phyloP scores from a whole-genome alignment of 2,888 invertebrate species.

The Exephanes ischioxanthus region DNA sequence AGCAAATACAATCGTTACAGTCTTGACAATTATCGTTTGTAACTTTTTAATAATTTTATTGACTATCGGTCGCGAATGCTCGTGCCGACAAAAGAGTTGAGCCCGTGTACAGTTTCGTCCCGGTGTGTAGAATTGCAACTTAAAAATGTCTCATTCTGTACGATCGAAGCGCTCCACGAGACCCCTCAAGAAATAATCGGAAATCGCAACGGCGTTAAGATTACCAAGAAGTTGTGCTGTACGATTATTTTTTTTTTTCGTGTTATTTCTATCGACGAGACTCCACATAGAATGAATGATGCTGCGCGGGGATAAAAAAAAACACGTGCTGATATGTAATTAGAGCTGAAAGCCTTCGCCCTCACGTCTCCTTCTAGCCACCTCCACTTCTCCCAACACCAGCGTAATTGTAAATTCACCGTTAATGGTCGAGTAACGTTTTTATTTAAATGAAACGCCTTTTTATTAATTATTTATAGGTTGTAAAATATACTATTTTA shows the following conservation, averaged over 20 bases:
- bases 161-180: background rate
- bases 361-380: background rate
- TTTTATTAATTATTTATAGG: constrained; percentile 83
- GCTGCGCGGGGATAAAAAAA: constrained; percentile 6
- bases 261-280: background rate
- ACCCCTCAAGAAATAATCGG: constrained; percentile 7
- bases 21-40: background rate
- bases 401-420: constrained; percentile 23
- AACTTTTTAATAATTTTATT: background rate
- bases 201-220: background rate
- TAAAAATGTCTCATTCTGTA: background rate
- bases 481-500: constrained; percentile 83
- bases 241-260: constrained; percentile 8
- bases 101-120: background rate
- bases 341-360: constrained; percentile 39
- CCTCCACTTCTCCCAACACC: background rate
- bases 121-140: background rate
- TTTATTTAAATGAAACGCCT: constrained; percentile 64
- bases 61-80: background rate
- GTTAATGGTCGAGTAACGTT: constrained; percentile 42
- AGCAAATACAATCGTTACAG: constrained; percentile 41
- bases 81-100: background rate
- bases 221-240: background rate
- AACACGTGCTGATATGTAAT: constrained; percentile 33
- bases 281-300: constrained; percentile 19